Evolutionary conservation across 2,113 vertebrate species (phyloP), one percentile per base, ranked within the genome.

Genomic region (Dolichallabes microphthalmus): DNA sequence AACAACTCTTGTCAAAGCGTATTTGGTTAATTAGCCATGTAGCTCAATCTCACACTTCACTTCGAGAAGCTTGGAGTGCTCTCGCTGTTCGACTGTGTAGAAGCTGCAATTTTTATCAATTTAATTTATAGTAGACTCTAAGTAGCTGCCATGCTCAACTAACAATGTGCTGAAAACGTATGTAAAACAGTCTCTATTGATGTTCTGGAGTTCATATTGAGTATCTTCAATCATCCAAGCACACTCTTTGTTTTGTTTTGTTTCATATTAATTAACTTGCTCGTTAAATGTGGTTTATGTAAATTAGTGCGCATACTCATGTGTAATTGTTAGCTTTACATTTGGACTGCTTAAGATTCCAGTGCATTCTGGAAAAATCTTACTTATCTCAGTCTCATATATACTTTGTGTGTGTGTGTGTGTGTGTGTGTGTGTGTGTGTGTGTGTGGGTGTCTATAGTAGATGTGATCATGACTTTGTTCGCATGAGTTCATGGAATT

Each of bases 21-120:
- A 25, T 71, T 57, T 39, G 81, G 68, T 39, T 81, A 74, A 86
- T 86, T 74, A 78, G 63, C 63, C 32, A 1, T 53, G 61, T 61
- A 19, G 83, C 30, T 68, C 76, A 25, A 53, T 75, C 52, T 55
- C 25, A 30, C 30, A 45, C 50, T 79, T 78, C 61, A 68, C 27
- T 25, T 25, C 39, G 14, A 78, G 19, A 76, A 27, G 25, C 53
- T 73, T 83, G 13, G 32, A 82, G 80, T 52, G 61, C 45, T 30
- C 30, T 75, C 4, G 1, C 35, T 7, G 35, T 25, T 45, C n/a
- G 30, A 76, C 39, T 9, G 27, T 55, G 55, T 0, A 55, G 12
- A 58, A 58, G 22, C 60, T 45, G 39, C 9, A n/a, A 25, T 61
- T 64, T 14, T 32, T 6, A 45, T 45, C 0, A 45, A 45, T 45